Conservation (phyloP, 2,888 invertebrate genomes). For the Lithosia quadra region DNA sequence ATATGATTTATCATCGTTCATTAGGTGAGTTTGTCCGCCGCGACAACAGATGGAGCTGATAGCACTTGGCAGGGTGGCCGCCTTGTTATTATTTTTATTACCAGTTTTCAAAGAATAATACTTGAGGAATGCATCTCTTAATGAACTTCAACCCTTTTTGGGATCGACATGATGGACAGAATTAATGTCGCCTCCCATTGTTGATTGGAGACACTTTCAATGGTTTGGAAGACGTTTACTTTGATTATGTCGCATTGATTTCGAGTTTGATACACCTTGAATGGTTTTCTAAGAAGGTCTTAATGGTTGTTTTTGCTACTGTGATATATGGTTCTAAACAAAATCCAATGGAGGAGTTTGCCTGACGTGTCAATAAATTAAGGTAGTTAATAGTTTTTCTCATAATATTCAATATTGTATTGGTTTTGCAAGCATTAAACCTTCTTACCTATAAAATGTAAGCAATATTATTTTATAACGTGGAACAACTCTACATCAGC, state of each 20-base stretch:
- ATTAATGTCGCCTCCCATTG: slow-evolving; percentile 85
- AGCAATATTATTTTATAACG: neutral
- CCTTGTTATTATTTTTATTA: slow-evolving; percentile 87
- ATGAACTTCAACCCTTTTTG: slow-evolving; percentile 87
- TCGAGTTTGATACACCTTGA: slow-evolving; percentile 61
- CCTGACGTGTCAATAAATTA: slow-evolving; percentile 41
- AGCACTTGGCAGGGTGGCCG: slow-evolving; percentile 87
- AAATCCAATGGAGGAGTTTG: slow-evolving; percentile 34
- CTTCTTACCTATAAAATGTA: neutral
- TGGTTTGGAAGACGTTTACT: slow-evolving; percentile 68
- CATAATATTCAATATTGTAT: neutral
- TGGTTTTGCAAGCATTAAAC: neutral
- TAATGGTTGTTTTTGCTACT: slow-evolving; percentile 53
- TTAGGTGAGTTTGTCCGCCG: slow-evolving; percentile 87
- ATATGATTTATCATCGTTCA: slow-evolving; percentile 88
- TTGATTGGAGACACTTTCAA: slow-evolving; percentile 83
- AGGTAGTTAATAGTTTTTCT: neutral
- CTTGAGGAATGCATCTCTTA: slow-evolving; percentile 86
- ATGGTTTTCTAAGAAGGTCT: slow-evolving; percentile 63
- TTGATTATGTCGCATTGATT: slow-evolving; percentile 74
- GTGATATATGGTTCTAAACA: slow-evolving; percentile 53
- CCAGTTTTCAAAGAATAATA: slow-evolving; percentile 87
- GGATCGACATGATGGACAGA: slow-evolving; percentile 85
- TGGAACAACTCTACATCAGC: slow-evolving; percentile 56
- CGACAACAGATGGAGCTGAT: slow-evolving; percentile 87